Evolutionary conservation across 2,797 vertebrate species (phyloP).

Genomic region (Coluber constrictor): DNA sequence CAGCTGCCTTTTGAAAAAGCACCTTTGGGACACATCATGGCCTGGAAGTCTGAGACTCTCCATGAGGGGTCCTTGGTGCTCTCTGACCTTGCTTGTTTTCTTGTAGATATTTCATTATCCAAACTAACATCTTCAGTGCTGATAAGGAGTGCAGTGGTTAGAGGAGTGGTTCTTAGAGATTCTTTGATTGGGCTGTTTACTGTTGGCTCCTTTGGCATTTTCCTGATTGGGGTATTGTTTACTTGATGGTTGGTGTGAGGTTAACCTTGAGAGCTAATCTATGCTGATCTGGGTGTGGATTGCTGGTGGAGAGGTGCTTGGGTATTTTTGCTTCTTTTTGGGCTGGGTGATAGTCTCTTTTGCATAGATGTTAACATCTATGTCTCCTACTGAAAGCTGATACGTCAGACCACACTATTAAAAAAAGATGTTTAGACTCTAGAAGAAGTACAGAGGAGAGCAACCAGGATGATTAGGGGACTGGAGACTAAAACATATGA

Average conservation of each 20-base stretch:
- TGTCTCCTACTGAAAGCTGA: background rate
- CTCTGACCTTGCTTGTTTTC: background rate
- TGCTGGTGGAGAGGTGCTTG: background rate
- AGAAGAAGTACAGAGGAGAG: too few species aligned
- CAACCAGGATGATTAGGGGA: too few species aligned
- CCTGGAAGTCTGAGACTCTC: background rate
- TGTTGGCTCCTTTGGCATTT: background rate
- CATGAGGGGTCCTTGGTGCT: background rate
- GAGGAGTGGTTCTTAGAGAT: background rate
- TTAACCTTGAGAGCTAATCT: background rate
- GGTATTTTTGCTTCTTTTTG: background rate
- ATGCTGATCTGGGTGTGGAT: background rate
- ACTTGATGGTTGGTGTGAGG: background rate
- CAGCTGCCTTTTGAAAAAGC: background rate
- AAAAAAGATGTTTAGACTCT: too few species aligned
- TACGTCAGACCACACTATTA: background rate
- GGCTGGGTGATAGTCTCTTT: background rate
- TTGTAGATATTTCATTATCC: background rate
- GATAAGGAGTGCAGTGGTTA: background rate
- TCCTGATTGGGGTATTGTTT: background rate
- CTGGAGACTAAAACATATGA: too few species aligned
- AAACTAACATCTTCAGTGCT: background rate
- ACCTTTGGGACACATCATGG: background rate
- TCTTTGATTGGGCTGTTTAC: background rate
- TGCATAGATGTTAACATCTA: background rate